A percentile compares a stretch with the other conserved stretches of the same genome.
phyloP scores from a whole-genome alignment of 2,113 vertebrate species.

The Cathartes aura region DNA sequence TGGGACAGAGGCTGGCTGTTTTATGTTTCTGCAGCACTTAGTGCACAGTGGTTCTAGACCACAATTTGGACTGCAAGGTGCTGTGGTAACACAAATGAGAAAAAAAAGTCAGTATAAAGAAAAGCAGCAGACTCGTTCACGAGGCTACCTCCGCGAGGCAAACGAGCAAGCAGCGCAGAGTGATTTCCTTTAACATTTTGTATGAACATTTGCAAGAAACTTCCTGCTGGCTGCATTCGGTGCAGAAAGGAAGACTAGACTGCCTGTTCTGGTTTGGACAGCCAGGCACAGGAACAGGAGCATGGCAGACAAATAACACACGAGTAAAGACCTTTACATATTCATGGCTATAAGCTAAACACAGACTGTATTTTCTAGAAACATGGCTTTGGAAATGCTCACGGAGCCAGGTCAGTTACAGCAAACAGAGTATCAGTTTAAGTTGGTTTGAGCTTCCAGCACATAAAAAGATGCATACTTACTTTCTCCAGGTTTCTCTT shows the following conservation, averaged over 20 bases:
- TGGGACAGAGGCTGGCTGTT: neutral
- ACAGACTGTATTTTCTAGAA: constrained; percentile 48
- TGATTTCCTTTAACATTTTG: neutral
- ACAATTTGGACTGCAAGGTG: neutral
- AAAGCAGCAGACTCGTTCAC: neutral
- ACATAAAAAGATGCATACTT: neutral
- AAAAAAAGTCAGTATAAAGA: neutral
- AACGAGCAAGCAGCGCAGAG: neutral
- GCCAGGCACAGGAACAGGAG: neutral
- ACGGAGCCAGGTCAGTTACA: constrained; percentile 14
- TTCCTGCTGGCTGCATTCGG: constrained; percentile 15
- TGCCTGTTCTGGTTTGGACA: constrained; percentile 36
- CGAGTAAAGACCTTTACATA: constrained; percentile 37
- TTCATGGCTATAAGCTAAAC: constrained; percentile 53
- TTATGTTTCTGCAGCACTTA: neutral
- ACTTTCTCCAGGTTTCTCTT: neutral
- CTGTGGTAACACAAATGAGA: neutral
- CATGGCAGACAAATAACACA: constrained; percentile 28
- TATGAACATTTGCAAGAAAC: neutral
- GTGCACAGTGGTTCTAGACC: neutral
- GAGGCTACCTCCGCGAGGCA: neutral
- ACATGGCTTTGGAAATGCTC: neutral
- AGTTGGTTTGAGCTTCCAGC: neutral
- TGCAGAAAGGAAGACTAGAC: constrained; percentile 46
- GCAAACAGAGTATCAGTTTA: constrained; percentile 24